Evolutionary conservation across 2,888 invertebrate species (phyloP), one percentile per base, ranked within the genome.

Genomic region (Ormyrus rosae): DNA sequence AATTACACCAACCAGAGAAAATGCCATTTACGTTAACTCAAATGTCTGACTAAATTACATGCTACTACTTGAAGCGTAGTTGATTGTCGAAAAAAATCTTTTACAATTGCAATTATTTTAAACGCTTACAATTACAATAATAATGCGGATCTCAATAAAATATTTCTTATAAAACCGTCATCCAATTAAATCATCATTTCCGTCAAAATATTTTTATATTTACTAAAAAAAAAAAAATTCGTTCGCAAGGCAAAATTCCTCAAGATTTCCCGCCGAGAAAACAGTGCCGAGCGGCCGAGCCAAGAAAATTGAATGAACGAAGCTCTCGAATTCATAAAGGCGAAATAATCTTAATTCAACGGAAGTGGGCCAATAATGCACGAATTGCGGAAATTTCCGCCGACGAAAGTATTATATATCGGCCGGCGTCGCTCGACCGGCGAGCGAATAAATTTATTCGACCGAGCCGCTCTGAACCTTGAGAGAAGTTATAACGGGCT

Each of bases 371-470:
- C 19, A 19, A 19, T 19, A 19, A 19, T 19, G n/a, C 45, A 13
- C 60, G 34, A 68, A 68, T 56, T 45, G 45, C 68, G 45, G 53
- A 68, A 68, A 68, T 7, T 9, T 53, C 53, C 4, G 7, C 6
- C 34, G 55, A 11, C 46, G 3, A 45, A 69, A 11, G 48, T n/a
- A 70, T 58, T 19, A 6, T 34, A n/a, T 50, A 13, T 48, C 55
- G 45, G 34, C 6, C 13, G 19, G 19, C 19, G 19, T 19, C 19
- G 19, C 19, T 19, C 19, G 19, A 19, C 19, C 19, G 19, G 19
- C 19, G 19, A 63, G 53, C n/a, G n/a, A 73, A 75, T 75, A 75
- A 19, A 75, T 67, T 50, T 67, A 74, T 67, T 60, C 60, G 45
- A 55, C 7, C n/a, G 11, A 46, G 11, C 51, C 10, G 13, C 58